Evolutionary conservation across 2,797 vertebrate genomes (phyloP), one percentile per base, ranked within the genome.

Genomic region (Hozukius guyotensis): DNA sequence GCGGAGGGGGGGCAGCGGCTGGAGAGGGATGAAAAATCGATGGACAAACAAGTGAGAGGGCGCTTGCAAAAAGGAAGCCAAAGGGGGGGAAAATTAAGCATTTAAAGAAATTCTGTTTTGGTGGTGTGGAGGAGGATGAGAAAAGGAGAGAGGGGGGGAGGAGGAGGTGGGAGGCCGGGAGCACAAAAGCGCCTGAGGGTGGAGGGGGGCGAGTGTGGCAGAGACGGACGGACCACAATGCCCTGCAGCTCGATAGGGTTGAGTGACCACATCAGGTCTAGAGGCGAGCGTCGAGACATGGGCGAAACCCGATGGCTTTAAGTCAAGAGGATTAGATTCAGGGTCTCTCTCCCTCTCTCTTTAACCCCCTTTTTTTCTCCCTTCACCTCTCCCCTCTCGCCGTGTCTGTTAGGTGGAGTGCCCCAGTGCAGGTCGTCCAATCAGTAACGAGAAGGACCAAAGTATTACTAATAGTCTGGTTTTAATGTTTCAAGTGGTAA

Each of bases 401-500:
- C 77, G 10, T 55, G 83, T 88, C 83, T 60, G 70, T 81, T 72
- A 77, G 78, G 80, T 88, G 73, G 71, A 84, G 70, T 65, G 85
- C 80, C 92, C 89, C 85, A 66, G 77, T 36, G 81, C 87, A 79
- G 75, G 57, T 75, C 66, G 53, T 91, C 91, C 92, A 92, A 92
- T 93, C 94, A 91, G 89, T 86, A 88, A 92, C 89, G 84, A 94
- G 94, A 87, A 87, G 87, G 92, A 94, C 87, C 88, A 96, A 95
- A 96, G 94, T 95, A 95, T 95, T 95, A 95, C 95, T 96, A 96
- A 96, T 95, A 96, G 96, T 94, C 93, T 94, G 94, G 94, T 96
- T 96, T 95, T 96, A 96, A 96, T 96, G 95, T 96, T 96, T 94
- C 94, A 95, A 96, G 95, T 95, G 94, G 94, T 95, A 95, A 95